Evolutionary conservation across 2,888 invertebrate species (phyloP).

Genomic region (Iselma pallidipennis): DNA sequence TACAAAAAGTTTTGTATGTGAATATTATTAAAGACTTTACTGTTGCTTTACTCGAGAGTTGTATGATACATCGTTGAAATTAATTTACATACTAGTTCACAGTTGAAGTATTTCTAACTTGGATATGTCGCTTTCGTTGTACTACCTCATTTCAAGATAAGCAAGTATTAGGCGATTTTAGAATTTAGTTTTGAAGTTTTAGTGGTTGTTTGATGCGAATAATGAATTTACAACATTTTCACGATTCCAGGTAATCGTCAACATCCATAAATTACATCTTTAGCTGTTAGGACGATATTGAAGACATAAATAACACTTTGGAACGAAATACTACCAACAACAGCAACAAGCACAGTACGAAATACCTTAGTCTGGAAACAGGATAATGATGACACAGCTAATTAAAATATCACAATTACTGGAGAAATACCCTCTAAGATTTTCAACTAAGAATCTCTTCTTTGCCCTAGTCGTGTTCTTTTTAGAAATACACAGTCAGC

Average conservation of each 20-base stretch:
- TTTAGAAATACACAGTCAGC: background rate
- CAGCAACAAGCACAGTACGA: slow-evolving; percentile 1
- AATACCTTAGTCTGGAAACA: slow-evolving; percentile 3
- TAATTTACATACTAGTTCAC: slow-evolving; percentile 11
- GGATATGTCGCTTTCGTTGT: slow-evolving; percentile 5
- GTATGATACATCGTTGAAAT: slow-evolving; percentile 2
- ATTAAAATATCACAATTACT: slow-evolving; percentile 48
- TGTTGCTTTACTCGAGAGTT: background rate
- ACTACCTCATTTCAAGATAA: slow-evolving; percentile 1
- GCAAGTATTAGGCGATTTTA: background rate
- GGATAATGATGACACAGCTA: slow-evolving; percentile 47
- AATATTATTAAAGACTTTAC: background rate
- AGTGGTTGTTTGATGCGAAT: slow-evolving; percentile 5
- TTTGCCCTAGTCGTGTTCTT: background rate
- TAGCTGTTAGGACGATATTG: slow-evolving; percentile 12
- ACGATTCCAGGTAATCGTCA: slow-evolving; percentile 21
- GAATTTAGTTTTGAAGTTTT: background rate
- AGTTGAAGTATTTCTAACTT: slow-evolving; percentile 9
- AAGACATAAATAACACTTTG: slow-evolving; percentile 25
- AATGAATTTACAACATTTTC: slow-evolving; percentile 20
- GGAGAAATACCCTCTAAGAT: slow-evolving; percentile 41
- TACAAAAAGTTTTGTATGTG: background rate
- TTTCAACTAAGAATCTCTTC: slow-evolving; percentile 3
- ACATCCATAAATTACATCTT: slow-evolving; percentile 20
- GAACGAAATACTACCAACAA: background rate